Evolutionary conservation across 2,888 invertebrate species (phyloP), one percentile per base, ranked within the genome.

Genomic region (Cataglyphis altisquamis): DNA sequence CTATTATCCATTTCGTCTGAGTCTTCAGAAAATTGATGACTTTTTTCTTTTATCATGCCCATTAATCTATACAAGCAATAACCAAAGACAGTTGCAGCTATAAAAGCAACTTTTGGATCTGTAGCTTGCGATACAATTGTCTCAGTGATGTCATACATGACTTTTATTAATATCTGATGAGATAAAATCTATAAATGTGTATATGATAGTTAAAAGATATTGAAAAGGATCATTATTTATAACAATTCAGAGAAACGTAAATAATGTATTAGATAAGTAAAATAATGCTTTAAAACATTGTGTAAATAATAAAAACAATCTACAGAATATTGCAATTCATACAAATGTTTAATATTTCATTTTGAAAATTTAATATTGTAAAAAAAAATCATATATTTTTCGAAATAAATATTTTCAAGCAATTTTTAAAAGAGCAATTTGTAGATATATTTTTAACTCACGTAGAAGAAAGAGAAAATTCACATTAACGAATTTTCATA

Each of bases 41-140:
- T 82, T 48, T 15, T 85, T 68, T 25, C 86, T 60, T 18, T 87
- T 1, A 32, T 48, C 63, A 70, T 83, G 25, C 18, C 8, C 74
- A 90, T 85, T 60, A 92, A 63, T 84, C 86, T 90, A 48, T 89
- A 93, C 15, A 92, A 64, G 85, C 88, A 91, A 75, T 92, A 92
- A 77, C 92, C 92, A 15, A 89, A 55, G 32, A 91, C 21, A 80
- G 87, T 81, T 18, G 90, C 88, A 21, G 90, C 80, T 3, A 85
- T 64, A 67, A 92, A 91, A 18, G 89, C 90, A 6, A 91, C 29
- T 73, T 88, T 91, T 12, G 87, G 85, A 68, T 92, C 90, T 52
- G 84, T 63, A 60, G 83, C 77, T 9, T 80, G 85, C 32, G 86
- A 78, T 5, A 88, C 36, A 80, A 90, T 25, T 25, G 83, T 73